Evolutionary conservation across 2,113 vertebrate species (phyloP).

Genomic region (Daboia siamensis): DNA sequence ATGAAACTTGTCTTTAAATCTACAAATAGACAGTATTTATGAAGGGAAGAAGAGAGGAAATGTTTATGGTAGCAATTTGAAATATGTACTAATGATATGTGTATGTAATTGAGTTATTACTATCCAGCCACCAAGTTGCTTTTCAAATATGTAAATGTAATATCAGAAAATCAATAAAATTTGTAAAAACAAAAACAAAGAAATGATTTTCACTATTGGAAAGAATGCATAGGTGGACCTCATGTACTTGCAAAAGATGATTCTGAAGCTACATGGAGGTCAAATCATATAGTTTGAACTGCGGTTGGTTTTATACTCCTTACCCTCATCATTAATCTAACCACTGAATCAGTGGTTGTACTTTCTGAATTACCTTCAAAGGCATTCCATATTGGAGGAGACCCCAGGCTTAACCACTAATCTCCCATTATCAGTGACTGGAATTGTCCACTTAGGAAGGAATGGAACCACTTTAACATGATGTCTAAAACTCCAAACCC

Average conservation of each 20-base stretch:
- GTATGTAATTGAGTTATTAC: too few species aligned
- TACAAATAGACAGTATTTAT: too few species aligned
- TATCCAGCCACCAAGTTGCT: too few species aligned
- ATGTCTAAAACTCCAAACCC: not conserved
- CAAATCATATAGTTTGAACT: not conserved
- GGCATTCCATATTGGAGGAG: not conserved
- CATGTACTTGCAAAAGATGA: not conserved
- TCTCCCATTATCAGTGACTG: not conserved
- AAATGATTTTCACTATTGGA: not conserved
- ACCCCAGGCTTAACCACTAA: not conserved
- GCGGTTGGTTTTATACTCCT: not conserved
- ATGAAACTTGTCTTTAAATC: too few species aligned
- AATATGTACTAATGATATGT: too few species aligned
- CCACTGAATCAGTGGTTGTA: not conserved
- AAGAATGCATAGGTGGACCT: not conserved
- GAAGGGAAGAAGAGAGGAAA: too few species aligned
- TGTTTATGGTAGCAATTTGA: too few species aligned
- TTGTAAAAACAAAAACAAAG: too few species aligned
- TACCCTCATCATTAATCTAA: not conserved
- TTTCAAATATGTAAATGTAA: too few species aligned
- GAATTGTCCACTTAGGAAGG: not conserved
- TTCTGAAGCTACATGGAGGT: not conserved
- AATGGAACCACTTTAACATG: not conserved
- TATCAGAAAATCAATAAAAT: too few species aligned
- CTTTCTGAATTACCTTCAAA: not conserved